Base-by-base conservation (phyloP, 2,888 invertebrate genomes). In the Xestia ashworthii region DNA sequence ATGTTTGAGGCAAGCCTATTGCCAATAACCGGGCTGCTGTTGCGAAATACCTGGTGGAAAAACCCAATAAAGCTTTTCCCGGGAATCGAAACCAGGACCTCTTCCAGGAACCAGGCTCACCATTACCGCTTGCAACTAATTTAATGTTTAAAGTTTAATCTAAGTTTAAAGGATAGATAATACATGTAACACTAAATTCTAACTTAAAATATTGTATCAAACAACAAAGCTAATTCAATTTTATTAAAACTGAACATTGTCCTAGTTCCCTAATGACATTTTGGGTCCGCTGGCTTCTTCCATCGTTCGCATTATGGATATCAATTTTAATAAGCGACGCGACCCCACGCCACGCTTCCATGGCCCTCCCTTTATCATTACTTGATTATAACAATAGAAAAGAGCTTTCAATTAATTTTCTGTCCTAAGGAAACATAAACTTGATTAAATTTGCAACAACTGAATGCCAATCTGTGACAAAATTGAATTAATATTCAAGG, bases 341-440 rank as follows among this genome's bases (percentile, higher is more conserved):
- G 72, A 71, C 80, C 83, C 84, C 60, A 79, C 69, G 70, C 53
- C 68, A 71, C n/a, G 81, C 72, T 78, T 78, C 53, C 67, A 70
- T 74, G 53, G 55, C 77, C 68, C 58, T 64, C n/a, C 81, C 64
- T 77, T 81, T 70, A 77, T 71, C 71, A 83, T 86, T 80, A 76
- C 72, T 80, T 86, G 66, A 82, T 88, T 77, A 84, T 74, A 80
- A 78, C 69, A 84, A 88, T 79, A 85, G 74, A 64, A 82, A 82
- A 84, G 82, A 80, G 71, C 82, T 79, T 88, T 84, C 78, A 78
- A 88, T 82, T 86, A 78, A 82, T 87, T 78, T 78, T 78, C 74
- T 55, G 75, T 65, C 62, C 48, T 65, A 74, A 70, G 72, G 67
- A 76, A 83, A 78, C 73, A 74, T 62, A 76, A 83, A 73, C 69